These are phyloP conservation scores for Alethe castanea DNA, from an alignment of 2,113 vertebrate species.

Conservation along the genomic window DNA sequence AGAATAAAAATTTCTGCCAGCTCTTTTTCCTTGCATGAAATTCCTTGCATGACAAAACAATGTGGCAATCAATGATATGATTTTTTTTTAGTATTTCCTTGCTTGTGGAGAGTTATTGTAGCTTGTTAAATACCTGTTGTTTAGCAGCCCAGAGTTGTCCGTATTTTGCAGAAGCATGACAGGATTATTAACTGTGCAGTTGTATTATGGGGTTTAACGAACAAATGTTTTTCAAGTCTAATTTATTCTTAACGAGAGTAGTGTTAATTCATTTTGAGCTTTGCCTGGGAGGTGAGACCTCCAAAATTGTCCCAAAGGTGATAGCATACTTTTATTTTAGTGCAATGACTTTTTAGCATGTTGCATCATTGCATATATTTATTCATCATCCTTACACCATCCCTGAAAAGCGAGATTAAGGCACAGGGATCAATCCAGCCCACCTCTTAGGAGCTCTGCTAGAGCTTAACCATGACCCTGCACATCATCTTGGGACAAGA, in stretches of 20 bases:
- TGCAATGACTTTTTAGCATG: neutral
- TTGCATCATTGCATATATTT: neutral
- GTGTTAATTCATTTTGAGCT: neutral
- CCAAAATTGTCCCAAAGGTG: neutral
- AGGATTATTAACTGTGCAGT: neutral
- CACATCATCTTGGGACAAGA: neutral
- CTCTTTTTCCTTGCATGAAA: neutral
- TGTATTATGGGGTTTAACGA: neutral
- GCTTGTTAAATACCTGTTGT: neutral
- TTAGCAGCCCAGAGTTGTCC: neutral
- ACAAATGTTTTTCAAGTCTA: neutral
- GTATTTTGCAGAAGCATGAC: neutral
- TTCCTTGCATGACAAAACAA: neutral
- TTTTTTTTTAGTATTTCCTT: neutral
- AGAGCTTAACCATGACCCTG: neutral
- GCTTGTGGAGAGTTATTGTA: neutral
- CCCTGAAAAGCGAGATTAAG: neutral
- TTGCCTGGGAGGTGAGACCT: slow-evolving; percentile 8
- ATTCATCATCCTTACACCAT: neutral
- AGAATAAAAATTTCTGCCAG: neutral
- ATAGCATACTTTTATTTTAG: neutral
- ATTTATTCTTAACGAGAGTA: neutral
- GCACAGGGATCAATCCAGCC: neutral
- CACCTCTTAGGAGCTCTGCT: neutral
- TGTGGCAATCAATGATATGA: neutral